A percentile compares a stretch with the other conserved stretches of the same genome.
Evolutionary conservation across 2,888 invertebrate genomes (phyloP).

Genomic region (Geotrupes spiniger): DNA sequence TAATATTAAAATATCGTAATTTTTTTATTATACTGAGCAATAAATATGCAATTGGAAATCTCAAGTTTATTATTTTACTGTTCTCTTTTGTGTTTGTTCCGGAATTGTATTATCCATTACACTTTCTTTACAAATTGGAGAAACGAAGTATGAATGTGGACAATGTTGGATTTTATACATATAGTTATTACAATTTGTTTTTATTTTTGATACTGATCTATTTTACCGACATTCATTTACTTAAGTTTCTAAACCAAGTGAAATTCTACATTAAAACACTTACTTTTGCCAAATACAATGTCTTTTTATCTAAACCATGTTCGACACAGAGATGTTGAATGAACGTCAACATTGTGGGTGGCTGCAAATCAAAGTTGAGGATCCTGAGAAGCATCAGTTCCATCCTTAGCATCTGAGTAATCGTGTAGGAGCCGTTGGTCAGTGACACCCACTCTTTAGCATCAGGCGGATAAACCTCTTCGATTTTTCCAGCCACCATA

Average conservation of each 20-base stretch:
- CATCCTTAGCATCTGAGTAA: slow-evolving; percentile 43
- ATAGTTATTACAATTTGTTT: too few relatives aligned
- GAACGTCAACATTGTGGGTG: slow-evolving; percentile 43
- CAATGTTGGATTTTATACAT: too few relatives aligned
- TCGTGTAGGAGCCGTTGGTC: slow-evolving; percentile 41
- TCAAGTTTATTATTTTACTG: too few relatives aligned
- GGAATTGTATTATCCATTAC: too few relatives aligned
- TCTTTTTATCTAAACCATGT: slow-evolving; percentile 36
- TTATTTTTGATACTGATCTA: too few relatives aligned
- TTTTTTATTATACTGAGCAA: too few relatives aligned
- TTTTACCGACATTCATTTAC: neutral
- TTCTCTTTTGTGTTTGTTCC: too few relatives aligned
- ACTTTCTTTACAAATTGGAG: too few relatives aligned
- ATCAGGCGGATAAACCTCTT: slow-evolving; percentile 45
- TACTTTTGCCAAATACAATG: slow-evolving; percentile 41
- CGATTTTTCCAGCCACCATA: slow-evolving; percentile 46
- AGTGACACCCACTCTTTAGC: slow-evolving; percentile 43
- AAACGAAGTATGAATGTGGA: too few relatives aligned
- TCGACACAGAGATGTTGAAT: slow-evolving; percentile 39
- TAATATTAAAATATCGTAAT: too few relatives aligned
- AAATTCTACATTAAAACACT: neutral
- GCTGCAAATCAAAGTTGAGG: slow-evolving; percentile 41
- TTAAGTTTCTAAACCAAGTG: neutral
- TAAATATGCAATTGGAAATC: too few relatives aligned
- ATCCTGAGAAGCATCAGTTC: slow-evolving; percentile 43